Evolutionary conservation across 2,888 invertebrate genomes (phyloP), one percentile per base, ranked within the genome.

Genomic region (Mesopsocus fuscifrons): DNA sequence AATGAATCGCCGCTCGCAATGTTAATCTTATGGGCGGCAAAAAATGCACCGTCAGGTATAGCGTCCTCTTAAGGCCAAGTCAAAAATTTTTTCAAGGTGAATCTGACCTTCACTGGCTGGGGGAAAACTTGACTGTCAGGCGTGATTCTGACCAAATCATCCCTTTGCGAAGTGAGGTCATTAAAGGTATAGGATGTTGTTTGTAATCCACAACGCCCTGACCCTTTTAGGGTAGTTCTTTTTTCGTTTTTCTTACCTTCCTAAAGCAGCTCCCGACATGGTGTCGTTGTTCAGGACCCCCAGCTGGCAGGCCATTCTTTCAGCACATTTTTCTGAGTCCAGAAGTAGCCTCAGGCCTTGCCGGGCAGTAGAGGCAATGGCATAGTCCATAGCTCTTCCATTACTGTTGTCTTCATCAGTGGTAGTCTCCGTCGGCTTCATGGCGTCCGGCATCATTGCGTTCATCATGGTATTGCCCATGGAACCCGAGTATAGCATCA

Each of bases 241-340:
- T n/a, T n/a, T 9, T 16, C 8, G 15, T 9, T 34, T 34, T 34
- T 9, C 38, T 3, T 38, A 38, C 38, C 20, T 38, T 17, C 17
- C 21, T 13, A 38, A 3, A 16, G 38, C 20, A 5, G 38, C 21
- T 17, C 38, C 38, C 38, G 21, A 20, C 3, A 18, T n/a, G 20
- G 38, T 38, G 11, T 38, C 38, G 11, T 38, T 38, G 21, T 38
- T 38, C 6, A 20, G n/a, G 18, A 20, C 20, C 16, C 38, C 38
- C 17, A 38, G 6, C 6, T 20, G 20, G 11, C 38, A 38, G 16
- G 38, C 6, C 21, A 38, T 38, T 21, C 38, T 15, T 11, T 38
- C 38, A 21, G 21, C 17, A 17, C 38, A 38, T 38, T 38, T 38
- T 18, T 38, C 38, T n/a, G 38, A 38, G 8, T 38, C 20, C 17